Conservation (phyloP, 2,113 vertebrate species). For the Saccopteryx leptura region DNA sequence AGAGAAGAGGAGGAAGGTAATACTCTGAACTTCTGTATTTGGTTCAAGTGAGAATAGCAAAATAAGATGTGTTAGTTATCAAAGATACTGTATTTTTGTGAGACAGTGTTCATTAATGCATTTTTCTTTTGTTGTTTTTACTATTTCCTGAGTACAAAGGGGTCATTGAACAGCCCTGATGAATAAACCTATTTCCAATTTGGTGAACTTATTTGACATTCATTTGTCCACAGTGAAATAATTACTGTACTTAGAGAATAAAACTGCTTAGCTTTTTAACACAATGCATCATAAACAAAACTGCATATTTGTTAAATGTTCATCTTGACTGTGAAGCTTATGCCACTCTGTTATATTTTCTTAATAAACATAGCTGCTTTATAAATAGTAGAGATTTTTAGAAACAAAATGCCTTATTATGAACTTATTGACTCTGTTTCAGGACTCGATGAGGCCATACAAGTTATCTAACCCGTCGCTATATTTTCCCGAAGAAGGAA, state of each 20-base stretch:
- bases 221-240: conserved; percentile 12
- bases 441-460: neutral
- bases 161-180: neutral
- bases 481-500: neutral
- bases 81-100: neutral
- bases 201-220: conserved; percentile 4
- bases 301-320: neutral
- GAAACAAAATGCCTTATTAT: neutral
- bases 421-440: neutral
- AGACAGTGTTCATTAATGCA: neutral
- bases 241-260: neutral
- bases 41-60: neutral
- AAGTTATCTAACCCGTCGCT: neutral
- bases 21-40: neutral
- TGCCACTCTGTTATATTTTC: neutral
- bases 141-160: neutral
- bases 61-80: neutral
- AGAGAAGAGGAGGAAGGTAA: neutral
- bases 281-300: neutral
- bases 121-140: conserved; percentile 8
- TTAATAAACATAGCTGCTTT: conserved; percentile 41
- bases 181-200: neutral
- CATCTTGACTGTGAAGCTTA: conserved; percentile 62
- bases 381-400: neutral
- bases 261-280: neutral